Evolutionary conservation across 2,113 vertebrate genomes (phyloP), one percentile per base, ranked within the genome.

Genomic region (Macroglossus sobrinus): DNA sequence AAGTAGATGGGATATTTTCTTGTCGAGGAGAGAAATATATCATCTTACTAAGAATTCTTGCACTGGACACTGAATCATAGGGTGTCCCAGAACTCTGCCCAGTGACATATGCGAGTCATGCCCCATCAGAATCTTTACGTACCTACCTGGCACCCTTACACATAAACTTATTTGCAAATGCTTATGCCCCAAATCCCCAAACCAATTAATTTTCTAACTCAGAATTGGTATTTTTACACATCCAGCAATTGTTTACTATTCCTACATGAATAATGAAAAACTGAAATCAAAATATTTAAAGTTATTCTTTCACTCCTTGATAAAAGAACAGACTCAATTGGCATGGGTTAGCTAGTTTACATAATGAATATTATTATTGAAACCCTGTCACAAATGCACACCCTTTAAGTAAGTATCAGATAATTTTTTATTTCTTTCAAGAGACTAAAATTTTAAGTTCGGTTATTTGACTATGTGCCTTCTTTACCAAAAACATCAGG

Each of bases 201-300:
- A 33, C 35, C 50, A 84, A 53, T 87, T 45, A 61, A 50, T 69
- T 63, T 28, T 35, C 82, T 84, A 87, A 88, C 19, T 69, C 38
- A 43, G 8, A 57, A 35, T 88, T 53, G 3, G 3, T 21, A 69
- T 74, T 95, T 95, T 71, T 53, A 55, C 10, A 81, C 5, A 89
- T 80, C 45, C 35, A 85, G 45, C 26, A 40, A 81, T 50, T 85
- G 13, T 68, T 93, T 63, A 89, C 19, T 69, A 28, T 75, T 91
- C 40, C 24, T 71, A 57, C 50, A 16, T 45, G 8, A 96, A 38
- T 71, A 75, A 91, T 16, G 26, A 86, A 66, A 91, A 85, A 14
- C 38, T 85, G 9, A 93, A 92, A 72, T 78, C 19, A 89, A 89
- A 47, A 76, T 72, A 92, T 66, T 72, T 89, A 72, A 94, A 69